These are phyloP conservation scores for Armadillidium nasatum DNA, from an alignment of 1,140 invertebrate genomes.

Conservation along the genomic window DNA sequence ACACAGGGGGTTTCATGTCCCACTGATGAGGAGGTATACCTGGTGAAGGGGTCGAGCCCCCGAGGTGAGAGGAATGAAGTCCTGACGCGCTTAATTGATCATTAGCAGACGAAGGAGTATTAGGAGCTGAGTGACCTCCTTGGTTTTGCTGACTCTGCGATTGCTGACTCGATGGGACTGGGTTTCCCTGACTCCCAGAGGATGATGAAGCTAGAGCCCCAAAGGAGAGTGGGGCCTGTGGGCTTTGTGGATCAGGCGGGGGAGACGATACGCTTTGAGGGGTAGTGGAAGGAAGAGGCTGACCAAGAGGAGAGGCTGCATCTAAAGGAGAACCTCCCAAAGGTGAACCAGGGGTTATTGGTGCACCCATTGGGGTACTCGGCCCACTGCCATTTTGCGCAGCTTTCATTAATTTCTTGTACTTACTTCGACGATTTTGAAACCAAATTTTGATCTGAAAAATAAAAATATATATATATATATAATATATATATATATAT, in stretches of 20 bases:
- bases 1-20: constrained; percentile 62
- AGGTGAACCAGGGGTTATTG: constrained; percentile 42
- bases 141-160: constrained; percentile 47
- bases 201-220: constrained; percentile 53
- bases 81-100: constrained; percentile 26
- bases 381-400: constrained; percentile 50
- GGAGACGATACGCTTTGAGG: constrained; percentile 48
- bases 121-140: constrained; percentile 47
- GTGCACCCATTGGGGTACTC: constrained; percentile 40
- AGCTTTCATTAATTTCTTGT: constrained; percentile 96
- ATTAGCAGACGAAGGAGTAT: constrained; percentile 32
- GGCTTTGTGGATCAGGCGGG: constrained; percentile 53
- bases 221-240: constrained; percentile 45
- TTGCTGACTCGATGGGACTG: constrained; percentile 44
- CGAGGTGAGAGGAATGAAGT: constrained; percentile 11
- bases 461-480: too few species aligned
- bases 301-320: constrained; percentile 46
- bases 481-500: too few species aligned
- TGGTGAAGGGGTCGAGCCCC: background rate
- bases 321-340: constrained; percentile 47
- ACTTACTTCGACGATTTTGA: constrained; percentile 91
- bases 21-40: constrained; percentile 53
- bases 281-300: constrained; percentile 44
- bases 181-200: constrained; percentile 28
- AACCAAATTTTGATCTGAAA: constrained; percentile 97